Conservation (phyloP, 2,113 vertebrate genomes). For the Caracal caracal region DNA sequence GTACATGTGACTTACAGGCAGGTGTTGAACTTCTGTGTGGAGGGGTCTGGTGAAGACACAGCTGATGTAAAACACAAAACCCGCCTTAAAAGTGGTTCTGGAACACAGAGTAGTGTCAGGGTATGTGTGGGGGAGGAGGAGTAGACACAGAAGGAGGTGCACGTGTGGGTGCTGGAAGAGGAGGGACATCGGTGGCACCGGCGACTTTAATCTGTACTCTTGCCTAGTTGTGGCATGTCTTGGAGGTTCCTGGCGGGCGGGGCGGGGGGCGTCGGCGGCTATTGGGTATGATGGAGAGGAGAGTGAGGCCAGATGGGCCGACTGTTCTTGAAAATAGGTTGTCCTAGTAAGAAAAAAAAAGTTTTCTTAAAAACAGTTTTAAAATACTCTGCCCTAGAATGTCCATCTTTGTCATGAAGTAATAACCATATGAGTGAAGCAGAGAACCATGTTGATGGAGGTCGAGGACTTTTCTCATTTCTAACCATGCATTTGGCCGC, state of each 20-base stretch:
- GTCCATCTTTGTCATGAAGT: neutral
- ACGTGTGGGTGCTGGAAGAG: neutral
- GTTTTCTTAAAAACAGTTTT: neutral
- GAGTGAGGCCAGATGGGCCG: neutral
- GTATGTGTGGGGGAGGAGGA: too few species aligned
- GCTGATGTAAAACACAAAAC: neutral
- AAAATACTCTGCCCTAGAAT: slow-evolving; percentile 4
- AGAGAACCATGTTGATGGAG: neutral
- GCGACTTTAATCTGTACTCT: neutral
- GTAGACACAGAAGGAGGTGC: neutral
- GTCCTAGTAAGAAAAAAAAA: neutral
- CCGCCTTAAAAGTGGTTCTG: neutral
- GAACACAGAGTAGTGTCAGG: neutral
- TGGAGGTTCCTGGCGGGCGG: neutral
- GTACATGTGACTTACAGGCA: neutral
- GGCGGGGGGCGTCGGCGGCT: neutral
- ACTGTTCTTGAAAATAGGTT: neutral
- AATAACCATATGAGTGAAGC: neutral
- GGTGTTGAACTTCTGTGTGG: neutral
- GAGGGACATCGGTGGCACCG: neutral
- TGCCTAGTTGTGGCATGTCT: neutral
- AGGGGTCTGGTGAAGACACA: neutral
- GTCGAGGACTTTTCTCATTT: neutral
- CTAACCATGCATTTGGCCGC: neutral
- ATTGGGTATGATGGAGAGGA: neutral